Evolutionary conservation across 1,140 invertebrate genomes (phyloP).

Genomic region (Hyposmocoma kahamanoa): DNA sequence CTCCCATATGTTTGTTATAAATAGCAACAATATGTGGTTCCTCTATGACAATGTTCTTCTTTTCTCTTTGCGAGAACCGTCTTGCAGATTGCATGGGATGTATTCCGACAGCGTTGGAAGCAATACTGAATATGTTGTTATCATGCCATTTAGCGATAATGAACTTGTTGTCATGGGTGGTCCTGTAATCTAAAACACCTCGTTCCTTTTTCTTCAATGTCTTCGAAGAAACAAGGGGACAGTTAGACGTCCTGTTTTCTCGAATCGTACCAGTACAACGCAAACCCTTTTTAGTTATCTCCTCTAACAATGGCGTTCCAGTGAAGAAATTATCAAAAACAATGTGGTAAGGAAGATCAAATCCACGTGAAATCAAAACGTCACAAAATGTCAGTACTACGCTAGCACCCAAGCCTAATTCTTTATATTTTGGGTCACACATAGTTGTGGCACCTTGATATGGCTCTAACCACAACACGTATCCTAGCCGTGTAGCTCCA

Average conservation of each 20-base stretch:
- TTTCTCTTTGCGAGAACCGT: slow-evolving; percentile 48
- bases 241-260: slow-evolving; percentile 27
- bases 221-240: too few species aligned
- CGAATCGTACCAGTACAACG: slow-evolving; percentile 38
- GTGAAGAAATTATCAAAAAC: slow-evolving; percentile 41
- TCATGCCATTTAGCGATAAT: too few species aligned
- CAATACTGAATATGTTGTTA: slow-evolving; percentile 37
- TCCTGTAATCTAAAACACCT: slow-evolving; percentile 38
- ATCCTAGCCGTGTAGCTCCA: slow-evolving; percentile 40
- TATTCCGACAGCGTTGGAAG: slow-evolving; percentile 36
- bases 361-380: slow-evolving; percentile 31
- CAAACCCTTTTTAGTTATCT: slow-evolving; percentile 33
- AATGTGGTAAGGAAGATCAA: slow-evolving; percentile 30
- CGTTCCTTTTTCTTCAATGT: slow-evolving; percentile 40
- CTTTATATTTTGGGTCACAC: slow-evolving; percentile 33
- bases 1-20: slow-evolving; percentile 51
- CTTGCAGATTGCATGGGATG: slow-evolving; percentile 35
- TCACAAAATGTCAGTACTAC: slow-evolving; percentile 35
- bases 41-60: slow-evolving; percentile 40
- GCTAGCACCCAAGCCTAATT: slow-evolving; percentile 36
- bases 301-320: slow-evolving; percentile 31
- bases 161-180: slow-evolving; percentile 35
- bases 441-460: slow-evolving; percentile 39
- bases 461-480: slow-evolving; percentile 38
- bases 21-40: slow-evolving; percentile 38